Base-by-base conservation (phyloP, 2,113 vertebrate genomes). In the Antigone vipio region DNA sequence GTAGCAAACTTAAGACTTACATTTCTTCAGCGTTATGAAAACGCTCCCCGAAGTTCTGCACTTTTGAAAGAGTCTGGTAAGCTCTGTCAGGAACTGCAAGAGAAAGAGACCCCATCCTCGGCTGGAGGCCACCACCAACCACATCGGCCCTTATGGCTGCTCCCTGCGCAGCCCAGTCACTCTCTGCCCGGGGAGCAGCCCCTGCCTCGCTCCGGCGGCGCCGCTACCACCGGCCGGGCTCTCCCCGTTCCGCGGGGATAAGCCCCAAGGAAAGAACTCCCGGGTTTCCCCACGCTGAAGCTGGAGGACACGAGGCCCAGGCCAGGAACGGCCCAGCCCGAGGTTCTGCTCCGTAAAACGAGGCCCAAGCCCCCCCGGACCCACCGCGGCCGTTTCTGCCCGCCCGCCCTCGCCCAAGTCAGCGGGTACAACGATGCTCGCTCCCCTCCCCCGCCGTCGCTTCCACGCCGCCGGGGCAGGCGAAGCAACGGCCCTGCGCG, bases 1-100 rank as follows among this genome's bases (percentile, higher is more conserved):
- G 11, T 4, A 52, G 22, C 7, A 42, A 17, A 9, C 26, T 15
- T 13, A 17, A 60, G 26, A 97, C 99, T 98, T 98, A 99, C 99
- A 99, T 97, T 99, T 99, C 97, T 99, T 99, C 97, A 99, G 95
- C 47, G 99, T 99, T 97, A 99, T 99, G 95, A 98, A 99, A 55
- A 99, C 99, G 63, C 99, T 99, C 59, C 99, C 99, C 58, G 98
- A 98, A 44, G 98, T 98, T 91, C 99, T 98, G 96, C 99, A 99
- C 97, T 99, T 99, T 60, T 99, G 99, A 95, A 99, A 99, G 62
- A 99, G 99, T 30, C 99, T 97, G 7, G 99, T 99, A 64, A 99
- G 98, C 98, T 99, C 99, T 18, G 99, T 99, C 95, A 99, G 98
- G 97, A 99, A 99, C 99, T 99, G 96, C 24, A 98, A 95, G 74